These are phyloP conservation scores for Polydrusus pterygomalis DNA, from an alignment of 2,888 invertebrate species.

Conservation along the genomic window DNA sequence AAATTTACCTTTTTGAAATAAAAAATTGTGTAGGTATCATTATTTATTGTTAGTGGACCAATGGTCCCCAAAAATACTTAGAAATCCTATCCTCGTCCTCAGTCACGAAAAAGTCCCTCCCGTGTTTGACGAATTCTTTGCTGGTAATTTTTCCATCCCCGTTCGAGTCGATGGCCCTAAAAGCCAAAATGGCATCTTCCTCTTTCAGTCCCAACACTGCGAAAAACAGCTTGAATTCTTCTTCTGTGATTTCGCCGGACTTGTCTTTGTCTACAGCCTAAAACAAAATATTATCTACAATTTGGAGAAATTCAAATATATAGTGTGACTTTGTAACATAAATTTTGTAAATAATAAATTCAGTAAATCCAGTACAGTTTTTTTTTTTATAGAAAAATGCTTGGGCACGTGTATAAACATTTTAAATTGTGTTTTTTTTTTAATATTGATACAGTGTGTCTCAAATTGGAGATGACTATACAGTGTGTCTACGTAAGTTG, in stretches of 20 bases:
- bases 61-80: slow-evolving; percentile 91
- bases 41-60: slow-evolving; percentile 76
- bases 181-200: slow-evolving; percentile 85
- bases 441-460: too few relatives aligned
- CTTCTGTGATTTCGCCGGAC: slow-evolving; percentile 85
- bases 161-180: slow-evolving; percentile 86
- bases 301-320: too few relatives aligned
- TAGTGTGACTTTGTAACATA: too few relatives aligned
- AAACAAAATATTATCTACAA: slow-evolving; percentile 36
- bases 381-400: too few relatives aligned
- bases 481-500: too few relatives aligned
- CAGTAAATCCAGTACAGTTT: too few relatives aligned
- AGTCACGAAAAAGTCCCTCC: slow-evolving; percentile 86
- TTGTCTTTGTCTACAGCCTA: slow-evolving; percentile 89
- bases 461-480: too few relatives aligned
- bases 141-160: slow-evolving; percentile 84
- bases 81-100: slow-evolving; percentile 85
- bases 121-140: slow-evolving; percentile 87
- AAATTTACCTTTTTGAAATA: background rate
- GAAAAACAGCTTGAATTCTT: slow-evolving; percentile 89
- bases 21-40: background rate
- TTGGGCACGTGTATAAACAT: too few relatives aligned
- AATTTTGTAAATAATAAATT: too few relatives aligned
- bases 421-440: too few relatives aligned
- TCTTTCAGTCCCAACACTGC: slow-evolving; percentile 84